A percentile compares a stretch with the other conserved stretches of the same genome.
Conservation (phyloP, 2,113 vertebrate species). For the Paraplagusia blochii region DNA sequence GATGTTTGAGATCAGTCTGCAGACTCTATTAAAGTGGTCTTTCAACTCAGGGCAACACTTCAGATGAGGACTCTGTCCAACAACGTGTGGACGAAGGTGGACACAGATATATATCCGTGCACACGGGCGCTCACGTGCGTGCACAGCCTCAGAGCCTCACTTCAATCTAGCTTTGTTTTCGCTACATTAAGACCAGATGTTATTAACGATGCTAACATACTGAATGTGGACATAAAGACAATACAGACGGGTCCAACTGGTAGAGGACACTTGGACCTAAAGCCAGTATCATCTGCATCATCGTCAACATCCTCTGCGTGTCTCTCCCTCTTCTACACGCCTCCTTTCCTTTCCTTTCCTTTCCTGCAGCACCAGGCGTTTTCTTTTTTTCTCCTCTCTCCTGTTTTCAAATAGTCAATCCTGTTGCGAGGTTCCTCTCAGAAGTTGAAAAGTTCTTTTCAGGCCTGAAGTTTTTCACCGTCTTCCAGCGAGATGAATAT, state of each 20-base stretch:
- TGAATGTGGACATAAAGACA: no score
- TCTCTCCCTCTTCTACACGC: constrained; percentile 40
- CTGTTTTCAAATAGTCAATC: constrained; percentile 57
- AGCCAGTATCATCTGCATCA: no score
- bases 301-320: constrained; percentile 21
- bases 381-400: constrained; percentile 2
- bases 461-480: constrained; percentile 71
- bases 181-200: no score
- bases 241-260: no score
- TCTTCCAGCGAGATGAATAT: constrained; percentile 74
- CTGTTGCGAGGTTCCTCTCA: constrained; percentile 68
- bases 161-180: no score
- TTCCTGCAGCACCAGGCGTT: constrained; percentile 24
- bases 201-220: no score
- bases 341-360: constrained; percentile 57
- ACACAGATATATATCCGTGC: constrained; percentile 12
- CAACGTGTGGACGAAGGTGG: constrained; percentile 30
- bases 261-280: no score
- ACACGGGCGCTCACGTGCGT: constrained; percentile 1
- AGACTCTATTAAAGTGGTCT: constrained; percentile 65
- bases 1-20: constrained; percentile 57
- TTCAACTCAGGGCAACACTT: constrained; percentile 44
- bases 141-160: no score
- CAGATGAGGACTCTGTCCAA: constrained; percentile 36
- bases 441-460: constrained; percentile 74